phyloP scores from a whole-genome alignment of 2,888 invertebrate species.

The Xestia sexstrigata region DNA sequence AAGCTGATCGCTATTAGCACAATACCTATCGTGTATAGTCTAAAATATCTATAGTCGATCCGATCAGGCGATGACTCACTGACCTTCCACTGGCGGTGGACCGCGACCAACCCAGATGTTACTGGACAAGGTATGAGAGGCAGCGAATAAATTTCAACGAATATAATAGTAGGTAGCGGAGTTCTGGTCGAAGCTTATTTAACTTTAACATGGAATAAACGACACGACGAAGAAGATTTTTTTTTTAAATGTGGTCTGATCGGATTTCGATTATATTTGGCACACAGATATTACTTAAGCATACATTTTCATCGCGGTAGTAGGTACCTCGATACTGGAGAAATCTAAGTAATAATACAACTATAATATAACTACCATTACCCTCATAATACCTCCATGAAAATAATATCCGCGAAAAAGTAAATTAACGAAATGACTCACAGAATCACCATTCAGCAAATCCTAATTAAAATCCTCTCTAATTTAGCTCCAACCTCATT shows the following conservation, averaged over 20 bases:
- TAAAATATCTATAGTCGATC: constrained; percentile 17
- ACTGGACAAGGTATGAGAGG: constrained; percentile 20
- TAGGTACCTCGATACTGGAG: not conserved
- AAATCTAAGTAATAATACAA: no score
- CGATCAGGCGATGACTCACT: constrained; percentile 47
- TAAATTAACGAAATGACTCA: constrained; percentile 8
- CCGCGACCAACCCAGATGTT: constrained; percentile 41
- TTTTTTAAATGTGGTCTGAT: not conserved
- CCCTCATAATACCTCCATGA: not conserved
- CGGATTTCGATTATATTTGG: not conserved
- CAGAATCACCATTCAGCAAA: not conserved
- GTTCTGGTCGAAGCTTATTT: not conserved
- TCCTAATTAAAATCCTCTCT: not conserved
- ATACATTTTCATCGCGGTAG: not conserved
- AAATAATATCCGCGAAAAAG: not conserved
- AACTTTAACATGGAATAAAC: not conserved
- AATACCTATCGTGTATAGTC: constrained; percentile 14
- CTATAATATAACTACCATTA: not conserved
- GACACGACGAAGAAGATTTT: not conserved
- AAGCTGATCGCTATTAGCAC: constrained; percentile 6
- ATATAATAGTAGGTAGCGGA: not conserved
- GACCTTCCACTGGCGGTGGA: constrained; percentile 51
- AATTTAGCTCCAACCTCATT: constrained; percentile 23
- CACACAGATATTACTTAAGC: not conserved
- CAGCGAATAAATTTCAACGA: constrained; percentile 8